Percentiles rank a stretch among this genome's conserved stretches.
Evolutionary conservation across 2,797 vertebrate genomes (phyloP).

Genomic region (Eulemur coronatus): DNA sequence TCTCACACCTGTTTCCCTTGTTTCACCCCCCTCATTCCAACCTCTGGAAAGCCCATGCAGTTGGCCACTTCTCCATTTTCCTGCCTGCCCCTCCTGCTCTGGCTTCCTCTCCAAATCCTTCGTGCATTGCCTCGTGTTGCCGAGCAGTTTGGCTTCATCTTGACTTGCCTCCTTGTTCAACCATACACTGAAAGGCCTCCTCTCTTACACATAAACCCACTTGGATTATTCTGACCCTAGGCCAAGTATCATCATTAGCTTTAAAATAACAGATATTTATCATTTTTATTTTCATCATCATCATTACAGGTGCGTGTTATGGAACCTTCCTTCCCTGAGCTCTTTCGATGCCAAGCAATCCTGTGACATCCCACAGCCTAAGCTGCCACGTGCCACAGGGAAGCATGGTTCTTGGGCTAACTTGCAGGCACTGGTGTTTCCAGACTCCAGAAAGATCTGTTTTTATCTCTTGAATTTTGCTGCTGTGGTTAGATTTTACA

Average conservation of each 20-base stretch:
- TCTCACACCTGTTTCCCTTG: neutral
- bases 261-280: neutral
- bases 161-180: neutral
- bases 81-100: no score
- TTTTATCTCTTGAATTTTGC: neutral
- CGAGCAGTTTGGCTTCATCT: neutral
- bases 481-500: neutral
- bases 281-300: neutral
- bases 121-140: neutral
- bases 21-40: neutral
- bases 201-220: neutral
- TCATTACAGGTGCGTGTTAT: no score
- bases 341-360: neutral
- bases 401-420: neutral
- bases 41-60: neutral
- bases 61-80: neutral
- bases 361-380: accelerated
- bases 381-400: no score
- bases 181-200: neutral
- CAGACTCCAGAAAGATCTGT: neutral
- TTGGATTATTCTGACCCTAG: neutral
- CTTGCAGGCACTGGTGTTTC: neutral
- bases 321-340: no score
- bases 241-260: neutral
- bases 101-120: neutral